Evolutionary conservation across 1,140 invertebrate genomes (phyloP), one percentile per base, ranked within the genome.

Genomic region (Papilio aristodemus): DNA sequence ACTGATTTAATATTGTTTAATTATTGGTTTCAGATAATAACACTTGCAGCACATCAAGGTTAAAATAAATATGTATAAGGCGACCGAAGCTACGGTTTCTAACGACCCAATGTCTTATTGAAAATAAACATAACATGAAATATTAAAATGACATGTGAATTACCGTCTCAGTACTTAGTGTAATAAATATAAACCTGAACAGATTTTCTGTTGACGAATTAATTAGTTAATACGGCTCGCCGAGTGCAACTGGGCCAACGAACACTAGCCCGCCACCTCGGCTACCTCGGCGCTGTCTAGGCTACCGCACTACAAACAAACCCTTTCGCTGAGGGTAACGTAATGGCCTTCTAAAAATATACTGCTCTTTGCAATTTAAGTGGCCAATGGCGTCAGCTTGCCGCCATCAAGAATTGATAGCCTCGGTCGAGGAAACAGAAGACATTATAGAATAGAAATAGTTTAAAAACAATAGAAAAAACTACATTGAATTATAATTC

Each of bases 181-280:
- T n/a, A n/a, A n/a, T n/a, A n/a, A n/a, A n/a, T n/a, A n/a, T n/a
- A 3, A 54, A 54, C 17, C 22, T 54, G 22, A 54, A 54, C 46
- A 54, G 17, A 54, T 54, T 54, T 54, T 25, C 17, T 54, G 46
- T 54, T 54, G 46, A 54, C 46, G 46, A 54, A 19, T 22, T 54
- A 54, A 54, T 54, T 54, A 54, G 46, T 22, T 17, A 19, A 32
- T 6, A 2, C 27, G 2, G 27, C 27, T 32, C 6, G 2, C 27
- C 6, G 2, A 10, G 4, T 54, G 46, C 46, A 54, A 54, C 17
- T 54, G 19, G 46, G 46, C 22, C 46, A 54, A 10, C 19, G 19
- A 54, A 22, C 2, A 32, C 27, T 54, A 11, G 17, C 22, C 46
- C 9, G 19, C 9, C 46, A 22, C 46, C 22, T 0, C 46, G 11